Evolutionary conservation across 2,888 invertebrate species (phyloP).

Genomic region (Hylaea fasciaria): DNA sequence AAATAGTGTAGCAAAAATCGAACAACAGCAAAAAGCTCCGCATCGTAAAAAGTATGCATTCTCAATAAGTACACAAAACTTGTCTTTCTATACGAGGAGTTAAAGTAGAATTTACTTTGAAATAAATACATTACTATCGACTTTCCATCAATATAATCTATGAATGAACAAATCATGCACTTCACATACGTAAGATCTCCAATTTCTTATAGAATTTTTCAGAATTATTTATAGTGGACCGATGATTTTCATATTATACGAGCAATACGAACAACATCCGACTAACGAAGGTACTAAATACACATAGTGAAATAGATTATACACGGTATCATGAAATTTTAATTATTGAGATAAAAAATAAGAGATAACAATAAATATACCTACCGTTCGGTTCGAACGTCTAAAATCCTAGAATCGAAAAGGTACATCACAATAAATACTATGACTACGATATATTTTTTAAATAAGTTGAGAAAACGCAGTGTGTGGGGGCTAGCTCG

Average conservation of each 20-base stretch:
- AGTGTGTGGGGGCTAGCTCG: slow-evolving; percentile 39
- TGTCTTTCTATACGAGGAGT: slow-evolving; percentile 56
- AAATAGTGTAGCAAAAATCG: slow-evolving; percentile 58
- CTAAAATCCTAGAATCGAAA: slow-evolving; percentile 63
- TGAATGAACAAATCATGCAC: slow-evolving; percentile 62
- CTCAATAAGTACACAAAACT: slow-evolving; percentile 70
- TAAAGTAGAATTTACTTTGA: slow-evolving; percentile 65
- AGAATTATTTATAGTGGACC: slow-evolving; percentile 56
- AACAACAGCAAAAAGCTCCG: slow-evolving; percentile 56
- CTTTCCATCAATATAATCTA: slow-evolving; percentile 63
- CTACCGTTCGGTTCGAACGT: slow-evolving; percentile 57
- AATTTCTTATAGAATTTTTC: slow-evolving; percentile 72
- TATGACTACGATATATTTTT: slow-evolving; percentile 67
- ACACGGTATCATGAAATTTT: slow-evolving; percentile 39
- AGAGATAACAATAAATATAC: slow-evolving; percentile 52
- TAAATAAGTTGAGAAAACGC: slow-evolving; percentile 41
- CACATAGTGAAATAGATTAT: slow-evolving; percentile 35
- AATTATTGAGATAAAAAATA: slow-evolving; percentile 47
- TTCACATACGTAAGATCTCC: slow-evolving; percentile 62
- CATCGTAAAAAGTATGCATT: slow-evolving; percentile 58
- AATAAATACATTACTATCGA: slow-evolving; percentile 68
- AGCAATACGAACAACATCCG: slow-evolving; percentile 63
- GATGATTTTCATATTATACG: slow-evolving; percentile 60
- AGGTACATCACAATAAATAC: slow-evolving; percentile 81
- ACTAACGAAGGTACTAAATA: slow-evolving; percentile 41